Percentiles rank a stretch among this genome's conserved stretches.
These are phyloP conservation scores for zebrafish (Danio rerio) DNA, from an alignment of 2,113 vertebrate genomes.

Conservation along the genomic window DNA sequence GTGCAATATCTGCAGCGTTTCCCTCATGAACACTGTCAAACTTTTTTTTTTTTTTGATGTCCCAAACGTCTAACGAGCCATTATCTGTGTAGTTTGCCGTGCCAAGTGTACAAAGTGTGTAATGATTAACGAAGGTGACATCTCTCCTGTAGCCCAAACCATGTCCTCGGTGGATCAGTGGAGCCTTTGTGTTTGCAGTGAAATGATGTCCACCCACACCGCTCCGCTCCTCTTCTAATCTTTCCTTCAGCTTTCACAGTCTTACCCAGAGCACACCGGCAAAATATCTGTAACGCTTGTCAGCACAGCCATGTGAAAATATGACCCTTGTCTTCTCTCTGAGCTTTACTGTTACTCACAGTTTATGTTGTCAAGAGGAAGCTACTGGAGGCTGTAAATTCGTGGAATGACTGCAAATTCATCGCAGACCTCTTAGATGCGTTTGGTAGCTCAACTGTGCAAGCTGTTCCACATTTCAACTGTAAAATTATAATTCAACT, in stretches of 20 bases:
- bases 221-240: neutral
- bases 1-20: neutral
- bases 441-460: neutral
- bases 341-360: neutral
- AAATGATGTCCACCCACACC: slow-evolving; percentile 7
- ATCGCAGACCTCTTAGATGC: neutral
- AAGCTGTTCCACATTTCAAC: too few relatives aligned
- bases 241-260: slow-evolving; percentile 1
- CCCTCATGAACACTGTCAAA: neutral
- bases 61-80: neutral
- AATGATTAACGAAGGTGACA: slow-evolving; percentile 74
- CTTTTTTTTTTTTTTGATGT: neutral
- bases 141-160: slow-evolving; percentile 60
- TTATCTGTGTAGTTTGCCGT: slow-evolving; percentile 39
- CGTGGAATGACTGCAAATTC: neutral
- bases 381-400: neutral
- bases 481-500: too few relatives aligned
- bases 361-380: slow-evolving; percentile 12
- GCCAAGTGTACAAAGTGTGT: slow-evolving; percentile 59
- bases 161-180: neutral
- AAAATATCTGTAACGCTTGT: neutral
- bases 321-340: neutral
- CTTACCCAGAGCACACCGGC: neutral
- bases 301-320: neutral
- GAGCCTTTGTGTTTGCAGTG: slow-evolving; percentile 12